A percentile compares a stretch with the other conserved stretches of the same genome.
These are phyloP conservation scores for Plecotus auritus DNA, from an alignment of 2,113 vertebrate genomes.

Conservation along the genomic window DNA sequence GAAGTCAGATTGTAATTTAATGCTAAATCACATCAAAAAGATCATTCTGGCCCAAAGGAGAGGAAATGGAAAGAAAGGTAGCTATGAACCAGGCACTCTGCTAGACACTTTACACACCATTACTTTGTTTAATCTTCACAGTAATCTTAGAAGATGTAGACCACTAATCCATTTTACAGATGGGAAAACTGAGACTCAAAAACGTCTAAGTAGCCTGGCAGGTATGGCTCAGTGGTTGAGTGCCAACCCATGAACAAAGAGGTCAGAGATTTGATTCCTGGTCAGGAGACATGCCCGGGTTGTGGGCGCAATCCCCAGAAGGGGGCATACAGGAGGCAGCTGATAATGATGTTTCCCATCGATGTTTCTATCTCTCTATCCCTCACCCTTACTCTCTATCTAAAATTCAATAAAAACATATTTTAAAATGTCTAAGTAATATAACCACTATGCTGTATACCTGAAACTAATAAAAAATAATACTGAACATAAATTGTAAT, in stretches of 20 bases:
- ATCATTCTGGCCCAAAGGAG: neutral
- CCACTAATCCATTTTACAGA: neutral
- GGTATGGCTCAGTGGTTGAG: too few relatives aligned
- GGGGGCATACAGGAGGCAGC: too few relatives aligned
- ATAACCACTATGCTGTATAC: neutral
- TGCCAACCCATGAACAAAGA: too few relatives aligned
- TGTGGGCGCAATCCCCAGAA: too few relatives aligned
- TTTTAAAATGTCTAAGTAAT: neutral
- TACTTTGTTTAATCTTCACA: neutral
- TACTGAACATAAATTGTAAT: neutral
- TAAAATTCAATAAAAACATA: too few relatives aligned
- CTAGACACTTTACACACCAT: neutral
- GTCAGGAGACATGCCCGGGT: too few relatives aligned
- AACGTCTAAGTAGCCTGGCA: neutral
- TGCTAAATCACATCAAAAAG: neutral
- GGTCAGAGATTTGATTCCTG: too few relatives aligned
- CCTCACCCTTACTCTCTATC: too few relatives aligned
- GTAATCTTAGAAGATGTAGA: neutral
- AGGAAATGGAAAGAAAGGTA: constrained; percentile 3
- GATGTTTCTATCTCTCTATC: too few relatives aligned
- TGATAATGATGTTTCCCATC: too few relatives aligned
- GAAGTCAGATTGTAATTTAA: constrained; percentile 12
- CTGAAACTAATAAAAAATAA: neutral
- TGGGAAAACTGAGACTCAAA: neutral
- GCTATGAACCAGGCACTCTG: neutral